Percentiles rank a stretch among this genome's conserved stretches.
Conservation (phyloP, 2,113 vertebrate species). For the Lucifuga dentata region DNA sequence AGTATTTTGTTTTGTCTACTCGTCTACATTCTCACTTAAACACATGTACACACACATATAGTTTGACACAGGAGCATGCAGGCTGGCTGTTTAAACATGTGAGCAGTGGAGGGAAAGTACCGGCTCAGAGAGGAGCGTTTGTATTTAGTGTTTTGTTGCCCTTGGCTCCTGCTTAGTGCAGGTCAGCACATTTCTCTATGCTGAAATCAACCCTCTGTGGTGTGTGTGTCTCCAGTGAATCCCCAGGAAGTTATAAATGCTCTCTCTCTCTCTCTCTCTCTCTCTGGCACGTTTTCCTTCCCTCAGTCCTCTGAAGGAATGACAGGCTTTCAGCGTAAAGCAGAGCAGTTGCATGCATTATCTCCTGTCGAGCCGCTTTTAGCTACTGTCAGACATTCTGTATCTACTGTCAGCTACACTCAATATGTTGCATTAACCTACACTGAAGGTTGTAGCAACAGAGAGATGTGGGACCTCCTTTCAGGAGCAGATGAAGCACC, state of each 20-base stretch:
- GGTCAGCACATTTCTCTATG: constrained; percentile 90
- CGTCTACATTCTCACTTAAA: background rate
- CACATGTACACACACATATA: constrained; percentile 3
- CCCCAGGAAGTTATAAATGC: constrained; percentile 78
- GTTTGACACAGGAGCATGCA: constrained; percentile 22
- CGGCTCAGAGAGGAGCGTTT: constrained; percentile 77
- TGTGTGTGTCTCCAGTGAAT: constrained; percentile 77
- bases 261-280: constrained; percentile 26
- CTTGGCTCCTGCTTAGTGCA: constrained; percentile 83
- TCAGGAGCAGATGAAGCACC: no score
- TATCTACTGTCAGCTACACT: constrained; percentile 3
- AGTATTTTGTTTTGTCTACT: no score
- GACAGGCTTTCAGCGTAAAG: constrained; percentile 46
- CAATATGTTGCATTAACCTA: constrained; percentile 2
- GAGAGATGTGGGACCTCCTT: background rate
- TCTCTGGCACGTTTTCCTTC: constrained; percentile 49
- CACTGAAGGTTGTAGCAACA: background rate
- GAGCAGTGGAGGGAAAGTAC: constrained; percentile 79
- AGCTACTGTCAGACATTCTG: no score
- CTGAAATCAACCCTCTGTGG: constrained; percentile 84
- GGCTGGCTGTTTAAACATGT: constrained; percentile 59
- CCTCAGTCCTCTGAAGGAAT: constrained; percentile 34
- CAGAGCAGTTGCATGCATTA: constrained; percentile 9
- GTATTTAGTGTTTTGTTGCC: constrained; percentile 85
- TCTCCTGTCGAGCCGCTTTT: constrained; percentile 19